Percentiles rank a stretch among this genome's conserved stretches.
phyloP scores from a whole-genome alignment of 2,113 vertebrate genomes.

The Colaptes auratus region DNA sequence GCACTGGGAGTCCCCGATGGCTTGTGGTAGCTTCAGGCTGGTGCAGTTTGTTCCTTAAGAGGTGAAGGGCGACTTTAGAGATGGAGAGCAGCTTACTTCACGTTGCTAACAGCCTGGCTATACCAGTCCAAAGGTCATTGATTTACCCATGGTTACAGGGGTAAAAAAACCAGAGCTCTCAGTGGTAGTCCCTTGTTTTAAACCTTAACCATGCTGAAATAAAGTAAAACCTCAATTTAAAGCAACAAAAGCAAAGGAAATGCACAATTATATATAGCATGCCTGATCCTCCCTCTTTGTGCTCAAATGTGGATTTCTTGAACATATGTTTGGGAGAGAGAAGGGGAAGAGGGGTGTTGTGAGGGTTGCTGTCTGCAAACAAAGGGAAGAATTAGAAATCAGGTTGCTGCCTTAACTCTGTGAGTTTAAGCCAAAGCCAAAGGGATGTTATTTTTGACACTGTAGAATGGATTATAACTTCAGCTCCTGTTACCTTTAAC shows the following conservation, averaged over 20 bases:
- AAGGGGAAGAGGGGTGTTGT: not conserved
- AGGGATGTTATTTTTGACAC: slow-evolving; percentile 37
- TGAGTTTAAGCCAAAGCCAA: slow-evolving; percentile 35
- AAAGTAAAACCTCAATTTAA: not conserved
- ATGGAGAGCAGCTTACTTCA: not conserved
- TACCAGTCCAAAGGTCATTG: not conserved
- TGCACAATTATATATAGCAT: not conserved
- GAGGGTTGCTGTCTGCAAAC: not conserved
- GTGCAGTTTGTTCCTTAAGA: not conserved
- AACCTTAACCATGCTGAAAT: not conserved
- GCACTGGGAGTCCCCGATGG: not conserved
- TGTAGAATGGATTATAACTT: slow-evolving; percentile 28
- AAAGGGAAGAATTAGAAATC: not conserved
- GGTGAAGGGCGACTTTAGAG: not conserved
- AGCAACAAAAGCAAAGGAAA: not conserved
- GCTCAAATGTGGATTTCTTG: not conserved
- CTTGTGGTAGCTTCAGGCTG: not conserved
- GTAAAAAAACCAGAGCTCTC: not conserved
- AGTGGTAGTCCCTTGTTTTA: not conserved
- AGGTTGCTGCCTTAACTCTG: slow-evolving; percentile 14
- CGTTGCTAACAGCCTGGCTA: not conserved
- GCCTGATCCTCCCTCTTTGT: not conserved
- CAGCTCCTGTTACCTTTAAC: slow-evolving; percentile 55
- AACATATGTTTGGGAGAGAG: not conserved
- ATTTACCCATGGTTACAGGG: not conserved